A percentile compares a stretch with the other conserved stretches of the same genome.
These are phyloP conservation scores for Heliconius hortense DNA, from an alignment of 2,888 invertebrate genomes.

Conservation along the genomic window DNA sequence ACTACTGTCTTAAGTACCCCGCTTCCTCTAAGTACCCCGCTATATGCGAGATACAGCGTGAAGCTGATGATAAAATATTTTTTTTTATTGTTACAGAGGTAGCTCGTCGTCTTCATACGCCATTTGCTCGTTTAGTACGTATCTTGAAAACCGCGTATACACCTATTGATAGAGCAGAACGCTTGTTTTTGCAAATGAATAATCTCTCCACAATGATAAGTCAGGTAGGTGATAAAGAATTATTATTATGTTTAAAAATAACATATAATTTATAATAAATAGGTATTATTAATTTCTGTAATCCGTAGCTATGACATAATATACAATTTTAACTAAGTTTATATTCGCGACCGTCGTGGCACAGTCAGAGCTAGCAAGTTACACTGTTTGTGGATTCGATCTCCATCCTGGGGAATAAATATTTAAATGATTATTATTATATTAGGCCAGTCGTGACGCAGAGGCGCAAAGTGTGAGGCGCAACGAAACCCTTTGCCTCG, in stretches of 20 bases:
- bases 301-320: too few species aligned
- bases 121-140: slow-evolving; percentile 51
- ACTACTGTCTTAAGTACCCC: too few species aligned
- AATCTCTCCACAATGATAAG: slow-evolving; percentile 87
- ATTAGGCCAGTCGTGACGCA: too few species aligned
- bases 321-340: too few species aligned
- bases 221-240: slow-evolving; percentile 75
- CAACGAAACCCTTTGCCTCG: too few species aligned
- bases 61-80: not conserved
- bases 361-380: too few species aligned
- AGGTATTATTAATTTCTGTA: too few species aligned
- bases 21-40: not conserved
- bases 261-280: too few species aligned
- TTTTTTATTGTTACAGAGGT: slow-evolving; percentile 55
- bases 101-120: slow-evolving; percentile 69
- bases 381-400: not conserved
- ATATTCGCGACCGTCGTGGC: too few species aligned
- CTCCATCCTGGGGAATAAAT: not conserved
- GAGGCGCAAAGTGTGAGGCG: too few species aligned
- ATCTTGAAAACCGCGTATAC: slow-evolving; percentile 76
- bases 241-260: too few species aligned
- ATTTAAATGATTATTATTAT: not conserved
- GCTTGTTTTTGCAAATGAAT: slow-evolving; percentile 85
- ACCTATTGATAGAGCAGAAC: slow-evolving; percentile 85
- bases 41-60: not conserved